Evolutionary conservation across 1,140 invertebrate species (phyloP).

Genomic region (Trichomalopsis sarcophagae): DNA sequence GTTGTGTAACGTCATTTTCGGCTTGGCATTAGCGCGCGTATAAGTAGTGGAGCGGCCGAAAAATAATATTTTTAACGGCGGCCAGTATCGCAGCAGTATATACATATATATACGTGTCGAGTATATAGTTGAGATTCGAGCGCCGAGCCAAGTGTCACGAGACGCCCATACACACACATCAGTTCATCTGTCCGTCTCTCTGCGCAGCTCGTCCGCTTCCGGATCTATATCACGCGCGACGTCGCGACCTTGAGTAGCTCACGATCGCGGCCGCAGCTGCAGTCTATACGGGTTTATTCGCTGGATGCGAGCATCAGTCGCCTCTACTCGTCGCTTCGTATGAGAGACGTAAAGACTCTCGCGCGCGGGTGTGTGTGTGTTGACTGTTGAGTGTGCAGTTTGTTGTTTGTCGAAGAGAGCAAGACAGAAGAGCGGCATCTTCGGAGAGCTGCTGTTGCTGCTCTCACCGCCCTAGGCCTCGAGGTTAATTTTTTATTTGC

Average conservation of each 20-base stretch:
- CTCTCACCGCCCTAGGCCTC: background rate
- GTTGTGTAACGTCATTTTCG: conserved; percentile 30
- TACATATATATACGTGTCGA: too few relatives aligned
- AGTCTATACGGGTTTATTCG: background rate
- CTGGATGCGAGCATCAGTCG: background rate
- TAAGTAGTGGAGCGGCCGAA: background rate
- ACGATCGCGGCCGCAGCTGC: background rate
- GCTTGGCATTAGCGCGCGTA: background rate
- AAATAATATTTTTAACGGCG: conserved; percentile 2
- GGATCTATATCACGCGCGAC: background rate
- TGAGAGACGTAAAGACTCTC: background rate
- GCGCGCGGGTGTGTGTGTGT: background rate
- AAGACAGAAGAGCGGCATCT: background rate
- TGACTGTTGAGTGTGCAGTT: background rate
- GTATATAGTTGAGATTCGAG: background rate
- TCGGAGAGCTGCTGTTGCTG: background rate
- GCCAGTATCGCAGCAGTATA: too few relatives aligned
- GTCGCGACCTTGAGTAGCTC: conserved; percentile 33
- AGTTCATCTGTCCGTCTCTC: background rate
- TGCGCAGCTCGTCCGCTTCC: background rate
- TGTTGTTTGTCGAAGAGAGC: background rate
- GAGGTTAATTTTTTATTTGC: background rate
- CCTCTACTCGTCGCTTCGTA: background rate
- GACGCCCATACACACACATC: background rate
- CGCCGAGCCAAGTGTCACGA: background rate